A percentile compares a stretch with the other conserved stretches of the same genome.
These are phyloP conservation scores for Ornithoptera alexandrae DNA, from an alignment of 2,888 invertebrate species.

Conservation along the genomic window DNA sequence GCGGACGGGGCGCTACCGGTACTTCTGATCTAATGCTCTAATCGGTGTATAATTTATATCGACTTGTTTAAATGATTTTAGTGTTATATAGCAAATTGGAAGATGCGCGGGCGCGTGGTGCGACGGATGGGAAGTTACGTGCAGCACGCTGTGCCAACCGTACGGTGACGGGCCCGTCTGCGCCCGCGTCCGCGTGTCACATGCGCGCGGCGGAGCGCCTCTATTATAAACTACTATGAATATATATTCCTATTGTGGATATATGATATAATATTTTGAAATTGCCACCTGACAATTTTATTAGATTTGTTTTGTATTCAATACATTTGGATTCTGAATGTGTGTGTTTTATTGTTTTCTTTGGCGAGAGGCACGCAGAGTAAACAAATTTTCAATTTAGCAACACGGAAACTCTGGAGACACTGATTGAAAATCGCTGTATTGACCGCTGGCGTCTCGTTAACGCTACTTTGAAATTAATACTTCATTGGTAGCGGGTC, in stretches of 20 bases:
- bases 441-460: too few species aligned
- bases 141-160: too few species aligned
- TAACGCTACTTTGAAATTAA: too few species aligned
- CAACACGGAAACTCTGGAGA: too few species aligned
- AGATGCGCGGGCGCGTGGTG: slow-evolving; percentile 30
- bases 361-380: too few species aligned
- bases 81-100: slow-evolving; percentile 43
- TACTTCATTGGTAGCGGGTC: too few species aligned
- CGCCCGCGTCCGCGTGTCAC: slow-evolving; percentile 32
- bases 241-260: slow-evolving; percentile 29
- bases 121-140: not conserved
- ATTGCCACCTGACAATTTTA: slow-evolving; percentile 75
- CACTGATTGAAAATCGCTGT: too few species aligned
- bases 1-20: not conserved
- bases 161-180: too few species aligned
- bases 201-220: slow-evolving; percentile 15
- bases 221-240: slow-evolving; percentile 61
- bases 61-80: slow-evolving; percentile 45
- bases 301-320: slow-evolving; percentile 78
- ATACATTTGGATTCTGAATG: slow-evolving; percentile 75
- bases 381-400: too few species aligned
- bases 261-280: slow-evolving; percentile 59
- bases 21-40: slow-evolving; percentile 26
- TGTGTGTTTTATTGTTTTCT: slow-evolving; percentile 42
- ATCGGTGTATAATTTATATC: slow-evolving; percentile 35